phyloP scores from a whole-genome alignment of 2,113 vertebrate genomes.

The Galbula dea region DNA sequence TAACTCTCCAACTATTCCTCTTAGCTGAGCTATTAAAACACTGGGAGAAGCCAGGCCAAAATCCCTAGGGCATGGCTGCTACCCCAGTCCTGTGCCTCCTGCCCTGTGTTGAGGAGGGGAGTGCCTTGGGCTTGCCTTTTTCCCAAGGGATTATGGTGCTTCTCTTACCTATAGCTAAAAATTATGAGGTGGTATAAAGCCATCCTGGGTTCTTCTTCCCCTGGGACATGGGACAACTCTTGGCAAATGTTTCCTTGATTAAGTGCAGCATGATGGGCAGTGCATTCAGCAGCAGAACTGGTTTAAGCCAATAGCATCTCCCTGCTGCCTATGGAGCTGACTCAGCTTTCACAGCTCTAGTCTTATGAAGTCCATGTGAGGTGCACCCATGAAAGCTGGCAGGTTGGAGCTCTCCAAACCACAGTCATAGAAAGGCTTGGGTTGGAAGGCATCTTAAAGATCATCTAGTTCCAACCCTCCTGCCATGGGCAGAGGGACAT shows the following conservation, averaged over 20 bases:
- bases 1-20: constrained; percentile 48
- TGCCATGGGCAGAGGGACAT: too few species aligned
- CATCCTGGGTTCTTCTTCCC: not conserved
- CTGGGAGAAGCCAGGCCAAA: constrained; percentile 13
- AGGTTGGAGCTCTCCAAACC: not conserved
- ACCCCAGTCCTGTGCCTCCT: not conserved
- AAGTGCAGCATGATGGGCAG: not conserved
- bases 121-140: too few species aligned
- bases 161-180: not conserved
- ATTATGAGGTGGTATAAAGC: not conserved
- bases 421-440: too few species aligned
- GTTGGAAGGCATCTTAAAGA: too few species aligned
- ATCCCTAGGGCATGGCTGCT: not conserved
- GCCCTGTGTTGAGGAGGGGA: too few species aligned
- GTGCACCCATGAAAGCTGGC: not conserved
- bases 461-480: too few species aligned
- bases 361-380: not conserved
- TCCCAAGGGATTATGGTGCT: not conserved
- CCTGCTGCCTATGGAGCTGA: not conserved
- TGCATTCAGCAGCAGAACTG: not conserved
- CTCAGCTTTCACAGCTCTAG: not conserved
- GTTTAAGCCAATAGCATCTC: not conserved
- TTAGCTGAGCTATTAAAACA: constrained; percentile 47
- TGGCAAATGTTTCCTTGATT: not conserved
- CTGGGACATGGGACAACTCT: accelerated